Conservation (phyloP, 92 coral and sea anemone species). For the Phenganax marumi region DNA sequence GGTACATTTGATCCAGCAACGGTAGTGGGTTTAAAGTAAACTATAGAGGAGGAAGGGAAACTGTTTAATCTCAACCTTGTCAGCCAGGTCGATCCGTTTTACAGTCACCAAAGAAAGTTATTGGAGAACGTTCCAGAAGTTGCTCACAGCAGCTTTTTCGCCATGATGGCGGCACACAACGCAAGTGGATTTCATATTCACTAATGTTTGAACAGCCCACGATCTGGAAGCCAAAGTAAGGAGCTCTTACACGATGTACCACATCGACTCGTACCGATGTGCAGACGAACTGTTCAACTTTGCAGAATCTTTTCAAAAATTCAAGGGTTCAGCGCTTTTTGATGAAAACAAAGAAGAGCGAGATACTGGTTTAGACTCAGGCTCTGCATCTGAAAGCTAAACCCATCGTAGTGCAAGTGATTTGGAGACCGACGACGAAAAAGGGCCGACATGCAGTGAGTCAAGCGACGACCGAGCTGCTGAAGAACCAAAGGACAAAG, state of each 20-base stretch:
- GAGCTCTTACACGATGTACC: constrained; percentile 9
- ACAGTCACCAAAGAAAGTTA: neutral
- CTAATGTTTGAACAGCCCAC: constrained; percentile 9
- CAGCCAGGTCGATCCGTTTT: constrained; percentile 1
- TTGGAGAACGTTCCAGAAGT: constrained; percentile 21
- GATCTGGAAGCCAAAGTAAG: neutral
- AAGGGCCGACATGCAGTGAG: too few species aligned
- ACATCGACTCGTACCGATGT: constrained; percentile 2
- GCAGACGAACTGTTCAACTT: neutral
- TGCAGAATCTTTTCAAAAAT: neutral
- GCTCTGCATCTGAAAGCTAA: too few species aligned
- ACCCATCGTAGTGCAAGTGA: too few species aligned
- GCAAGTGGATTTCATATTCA: constrained; percentile 33
- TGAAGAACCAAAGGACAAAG: neutral
- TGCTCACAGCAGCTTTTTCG: constrained; percentile 9
- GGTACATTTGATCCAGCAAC: constrained; percentile 1
- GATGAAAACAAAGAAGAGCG: neutral
- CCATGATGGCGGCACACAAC: constrained; percentile 9
- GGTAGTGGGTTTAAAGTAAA: constrained; percentile 1
- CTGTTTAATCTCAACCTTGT: neutral
- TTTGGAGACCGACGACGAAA: too few species aligned
- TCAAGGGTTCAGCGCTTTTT: neutral
- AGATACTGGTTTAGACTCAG: too few species aligned
- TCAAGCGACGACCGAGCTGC: neutral
- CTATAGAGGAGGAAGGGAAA: neutral